Base-by-base conservation (phyloP, 2,113 vertebrate genomes). In the Dissostichus mawsoni region DNA sequence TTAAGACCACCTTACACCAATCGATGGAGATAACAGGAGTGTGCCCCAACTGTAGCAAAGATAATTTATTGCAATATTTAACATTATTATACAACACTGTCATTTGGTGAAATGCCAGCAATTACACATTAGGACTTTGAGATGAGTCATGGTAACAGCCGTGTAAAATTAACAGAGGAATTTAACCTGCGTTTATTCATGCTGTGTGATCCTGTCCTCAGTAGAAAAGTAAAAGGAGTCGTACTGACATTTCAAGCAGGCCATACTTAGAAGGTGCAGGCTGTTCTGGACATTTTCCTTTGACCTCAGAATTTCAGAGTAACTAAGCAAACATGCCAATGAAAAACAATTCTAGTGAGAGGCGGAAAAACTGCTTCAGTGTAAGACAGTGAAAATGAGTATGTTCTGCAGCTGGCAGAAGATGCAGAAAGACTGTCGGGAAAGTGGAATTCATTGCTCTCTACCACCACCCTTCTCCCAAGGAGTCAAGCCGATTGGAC, bases 401-500 rank as follows among this genome's bases (percentile, higher is more conserved):
- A 76, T 73, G 29, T 0, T 69, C 64, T 50, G 48, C 61, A 55
- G 53, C 62, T 62, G 63, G 47, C 29, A 70, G 68, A 74, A 25
- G 20, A 62, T 41, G 17, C 50, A 70, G 58, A 56, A 29, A 56
- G 50, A 25, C 64, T 66, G 68, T 72, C 51, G 12, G 11, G 44
- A 45, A 25, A 20, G 33, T 10, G 57, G 63, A 74, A 84, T 61
- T 55, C 16, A 62, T 52, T 52, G 36, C 17, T 47, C 18, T 74
- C 55, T 55, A 36, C 61, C 47, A 18, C 41, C 11, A 3, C 17
- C 8, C 5, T 53, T 67, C 67, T 82, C 81, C 81, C 53, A 11
- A 45, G 53, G 61, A 58, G 45, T 74, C 47, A 72, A 84, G 76
- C 82, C 56, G 66, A 69, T 57, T 57, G 65, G 67, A 61, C 55